These are phyloP conservation scores for Phalanger gymnotis DNA, from an alignment of 2,797 vertebrate species.

Conservation along the genomic window DNA sequence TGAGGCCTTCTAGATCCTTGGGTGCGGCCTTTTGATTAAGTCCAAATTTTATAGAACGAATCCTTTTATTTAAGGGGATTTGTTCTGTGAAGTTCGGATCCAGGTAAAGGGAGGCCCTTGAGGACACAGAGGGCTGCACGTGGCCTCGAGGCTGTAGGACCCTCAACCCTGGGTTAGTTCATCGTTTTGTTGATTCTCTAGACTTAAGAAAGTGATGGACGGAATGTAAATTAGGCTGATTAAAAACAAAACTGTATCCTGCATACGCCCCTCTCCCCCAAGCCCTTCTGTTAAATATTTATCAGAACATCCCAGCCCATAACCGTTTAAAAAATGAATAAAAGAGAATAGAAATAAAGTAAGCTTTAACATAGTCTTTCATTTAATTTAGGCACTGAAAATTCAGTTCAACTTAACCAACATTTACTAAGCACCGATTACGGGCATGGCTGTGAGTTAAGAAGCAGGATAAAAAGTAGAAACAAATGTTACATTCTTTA, in stretches of 20 bases:
- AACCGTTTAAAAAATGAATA: background rate
- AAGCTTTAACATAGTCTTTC: background rate
- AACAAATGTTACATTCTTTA: background rate
- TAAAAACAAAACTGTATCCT: background rate
- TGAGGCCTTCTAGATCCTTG: no score
- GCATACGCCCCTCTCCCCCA: background rate
- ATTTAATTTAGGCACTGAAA: background rate
- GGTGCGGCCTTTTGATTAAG: no score
- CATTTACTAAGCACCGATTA: background rate
- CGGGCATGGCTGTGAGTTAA: background rate
- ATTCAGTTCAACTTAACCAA: background rate
- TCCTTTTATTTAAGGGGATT: no score
- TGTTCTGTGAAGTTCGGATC: no score
- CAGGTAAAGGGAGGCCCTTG: no score
- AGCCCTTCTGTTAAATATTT: background rate
- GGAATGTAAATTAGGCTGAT: background rate
- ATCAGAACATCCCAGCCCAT: background rate
- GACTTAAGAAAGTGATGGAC: background rate
- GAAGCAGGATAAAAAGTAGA: background rate
- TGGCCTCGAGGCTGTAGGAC: no score
- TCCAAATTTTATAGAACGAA: no score
- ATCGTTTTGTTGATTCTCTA: background rate
- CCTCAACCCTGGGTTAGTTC: background rate
- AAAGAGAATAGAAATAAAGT: background rate
- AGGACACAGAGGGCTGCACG: no score